A percentile compares a stretch with the other conserved stretches of the same genome.
These are phyloP conservation scores for Leucophora obtusa DNA, from an alignment of 2,888 invertebrate species.

Conservation along the genomic window DNA sequence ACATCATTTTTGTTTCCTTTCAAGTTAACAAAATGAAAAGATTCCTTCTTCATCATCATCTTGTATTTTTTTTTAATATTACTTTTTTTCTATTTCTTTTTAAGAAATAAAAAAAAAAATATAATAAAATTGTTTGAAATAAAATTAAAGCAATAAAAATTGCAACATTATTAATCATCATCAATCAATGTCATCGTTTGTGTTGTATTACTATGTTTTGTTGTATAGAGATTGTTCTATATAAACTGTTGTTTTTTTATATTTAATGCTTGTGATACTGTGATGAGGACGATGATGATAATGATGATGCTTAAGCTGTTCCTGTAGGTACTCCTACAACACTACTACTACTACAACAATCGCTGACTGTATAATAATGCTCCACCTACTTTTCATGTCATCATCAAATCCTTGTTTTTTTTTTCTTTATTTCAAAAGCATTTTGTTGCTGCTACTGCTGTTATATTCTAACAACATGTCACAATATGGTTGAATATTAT, in stretches of 20 bases:
- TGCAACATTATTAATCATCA: slow-evolving; percentile 79
- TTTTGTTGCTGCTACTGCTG: not conserved
- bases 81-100: not conserved
- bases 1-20: slow-evolving; percentile 9
- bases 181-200: slow-evolving; percentile 77
- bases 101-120: not conserved
- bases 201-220: slow-evolving; percentile 49
- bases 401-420: slow-evolving; percentile 34
- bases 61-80: not conserved
- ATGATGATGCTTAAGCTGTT: slow-evolving; percentile 38
- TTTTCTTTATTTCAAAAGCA: slow-evolving; percentile 7
- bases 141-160: slow-evolving; percentile 76
- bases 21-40: slow-evolving; percentile 5
- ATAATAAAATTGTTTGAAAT: slow-evolving; percentile 60
- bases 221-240: not conserved
- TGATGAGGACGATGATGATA: slow-evolving; percentile 6
- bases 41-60: slow-evolving; percentile 5
- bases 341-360: no score
- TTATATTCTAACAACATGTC: slow-evolving; percentile 47
- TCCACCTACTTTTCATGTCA: slow-evolving; percentile 46
- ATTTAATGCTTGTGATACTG: slow-evolving; percentile 18
- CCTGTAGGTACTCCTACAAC: not conserved
- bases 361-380: slow-evolving; percentile 7
- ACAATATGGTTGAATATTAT: slow-evolving; percentile 63
- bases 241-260: not conserved